phyloP scores from a whole-genome alignment of 1,140 invertebrate genomes.

The Euura saliciscinereae region DNA sequence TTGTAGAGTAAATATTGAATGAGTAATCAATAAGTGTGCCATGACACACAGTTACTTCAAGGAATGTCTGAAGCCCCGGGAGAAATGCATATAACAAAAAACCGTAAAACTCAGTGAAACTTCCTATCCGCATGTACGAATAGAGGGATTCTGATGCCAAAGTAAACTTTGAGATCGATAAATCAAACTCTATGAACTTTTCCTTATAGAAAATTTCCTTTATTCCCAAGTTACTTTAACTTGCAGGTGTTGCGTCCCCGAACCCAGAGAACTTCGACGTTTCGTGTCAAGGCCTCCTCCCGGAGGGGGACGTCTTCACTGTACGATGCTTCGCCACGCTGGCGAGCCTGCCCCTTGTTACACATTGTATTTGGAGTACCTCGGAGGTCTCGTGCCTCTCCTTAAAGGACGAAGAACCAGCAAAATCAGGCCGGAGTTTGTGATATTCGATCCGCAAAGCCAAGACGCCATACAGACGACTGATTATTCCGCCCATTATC shows the following conservation, averaged over 20 bases:
- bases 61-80: too few relatives aligned
- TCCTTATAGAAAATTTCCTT: too few relatives aligned
- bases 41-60: not conserved
- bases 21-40: not conserved
- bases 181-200: too few relatives aligned
- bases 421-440: slow-evolving; percentile 97
- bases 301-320: slow-evolving; percentile 85
- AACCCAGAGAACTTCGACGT: slow-evolving; percentile 82
- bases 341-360: slow-evolving; percentile 79
- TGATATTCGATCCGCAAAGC: slow-evolving; percentile 94
- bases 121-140: too few relatives aligned
- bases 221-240: not conserved
- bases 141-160: too few relatives aligned
- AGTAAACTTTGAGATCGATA: too few relatives aligned
- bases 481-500: slow-evolving; percentile 49
- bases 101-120: too few relatives aligned
- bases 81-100: too few relatives aligned
- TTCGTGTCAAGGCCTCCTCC: slow-evolving; percentile 93
- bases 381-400: slow-evolving; percentile 94
- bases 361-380: slow-evolving; percentile 94
- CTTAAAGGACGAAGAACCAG: slow-evolving; percentile 95
- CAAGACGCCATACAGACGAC: slow-evolving; percentile 44
- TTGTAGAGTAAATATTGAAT: not conserved
- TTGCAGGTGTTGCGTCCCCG: slow-evolving; percentile 89
- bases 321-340: slow-evolving; percentile 93